A percentile compares a stretch with the other conserved stretches of the same genome.
These are phyloP conservation scores for Podarcis lilfordi DNA, from an alignment of 2,797 vertebrate species.

Conservation along the genomic window DNA sequence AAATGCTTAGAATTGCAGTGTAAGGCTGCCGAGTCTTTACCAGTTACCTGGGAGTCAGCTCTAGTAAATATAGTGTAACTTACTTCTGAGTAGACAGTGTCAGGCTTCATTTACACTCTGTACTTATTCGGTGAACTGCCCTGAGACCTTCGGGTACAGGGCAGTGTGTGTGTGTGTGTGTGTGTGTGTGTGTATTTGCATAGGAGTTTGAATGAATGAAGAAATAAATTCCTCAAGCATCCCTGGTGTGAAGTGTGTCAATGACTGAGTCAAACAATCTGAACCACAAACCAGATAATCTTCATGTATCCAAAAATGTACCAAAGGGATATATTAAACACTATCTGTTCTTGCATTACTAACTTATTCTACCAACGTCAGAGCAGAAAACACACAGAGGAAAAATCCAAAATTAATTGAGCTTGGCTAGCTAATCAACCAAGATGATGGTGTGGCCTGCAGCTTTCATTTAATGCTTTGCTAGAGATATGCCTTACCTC, in stretches of 20 bases:
- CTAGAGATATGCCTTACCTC: neutral
- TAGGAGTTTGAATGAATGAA: neutral
- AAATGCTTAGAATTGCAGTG: no score
- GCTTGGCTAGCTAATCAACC: neutral
- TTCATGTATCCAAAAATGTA: neutral
- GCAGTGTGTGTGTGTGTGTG: no score
- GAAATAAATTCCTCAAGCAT: neutral
- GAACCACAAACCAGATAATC: no score
- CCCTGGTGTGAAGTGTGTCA: neutral
- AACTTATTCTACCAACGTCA: neutral
- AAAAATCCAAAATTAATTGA: neutral
- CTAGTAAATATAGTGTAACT: no score
- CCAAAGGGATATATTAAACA: neutral
- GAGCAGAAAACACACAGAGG: conserved; percentile 6
- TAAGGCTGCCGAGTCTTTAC: no score
- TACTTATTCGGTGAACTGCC: no score
- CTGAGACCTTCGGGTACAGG: no score
- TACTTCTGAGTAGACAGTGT: no score
- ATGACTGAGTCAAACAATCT: neutral
- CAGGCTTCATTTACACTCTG: no score
- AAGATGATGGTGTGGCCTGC: neutral
- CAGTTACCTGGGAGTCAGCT: no score
- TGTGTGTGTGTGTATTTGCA: no score
- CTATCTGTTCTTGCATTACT: neutral
- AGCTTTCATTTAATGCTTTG: neutral